A percentile compares a stretch with the other conserved stretches of the same genome.
phyloP scores from a whole-genome alignment of 2,888 invertebrate genomes.

The Aphrophora alni region DNA sequence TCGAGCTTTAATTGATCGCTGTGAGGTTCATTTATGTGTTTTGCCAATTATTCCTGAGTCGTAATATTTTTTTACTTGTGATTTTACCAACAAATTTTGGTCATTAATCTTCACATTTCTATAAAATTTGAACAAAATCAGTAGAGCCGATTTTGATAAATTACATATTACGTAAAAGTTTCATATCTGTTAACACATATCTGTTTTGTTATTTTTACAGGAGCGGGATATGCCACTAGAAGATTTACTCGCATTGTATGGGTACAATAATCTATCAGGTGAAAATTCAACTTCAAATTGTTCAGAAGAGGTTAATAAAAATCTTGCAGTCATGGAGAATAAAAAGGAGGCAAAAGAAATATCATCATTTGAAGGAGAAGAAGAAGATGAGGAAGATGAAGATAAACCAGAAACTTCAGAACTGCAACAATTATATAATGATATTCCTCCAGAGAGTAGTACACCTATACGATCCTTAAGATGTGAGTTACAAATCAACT shows the following conservation, averaged over 20 bases:
- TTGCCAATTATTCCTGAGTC: too few relatives aligned
- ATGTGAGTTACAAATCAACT: background rate
- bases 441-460: background rate
- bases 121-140: too few relatives aligned
- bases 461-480: background rate
- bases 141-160: too few relatives aligned
- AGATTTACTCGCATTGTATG: slow-evolving; percentile 89
- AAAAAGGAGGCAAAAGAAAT: background rate
- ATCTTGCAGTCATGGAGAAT: background rate
- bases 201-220: too few relatives aligned
- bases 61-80: too few relatives aligned
- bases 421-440: background rate
- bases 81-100: too few relatives aligned
- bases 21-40: too few relatives aligned
- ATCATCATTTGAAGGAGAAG: background rate
- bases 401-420: background rate
- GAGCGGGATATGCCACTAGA: slow-evolving; percentile 93
- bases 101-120: too few relatives aligned
- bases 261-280: slow-evolving; percentile 62
- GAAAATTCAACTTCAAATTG: background rate
- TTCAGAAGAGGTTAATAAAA: background rate
- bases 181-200: too few relatives aligned
- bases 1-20: too few relatives aligned
- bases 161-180: too few relatives aligned
- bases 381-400: background rate